Evolutionary conservation across 2,888 invertebrate species (phyloP), one percentile per base, ranked within the genome.

Genomic region (Abscondita cerata): DNA sequence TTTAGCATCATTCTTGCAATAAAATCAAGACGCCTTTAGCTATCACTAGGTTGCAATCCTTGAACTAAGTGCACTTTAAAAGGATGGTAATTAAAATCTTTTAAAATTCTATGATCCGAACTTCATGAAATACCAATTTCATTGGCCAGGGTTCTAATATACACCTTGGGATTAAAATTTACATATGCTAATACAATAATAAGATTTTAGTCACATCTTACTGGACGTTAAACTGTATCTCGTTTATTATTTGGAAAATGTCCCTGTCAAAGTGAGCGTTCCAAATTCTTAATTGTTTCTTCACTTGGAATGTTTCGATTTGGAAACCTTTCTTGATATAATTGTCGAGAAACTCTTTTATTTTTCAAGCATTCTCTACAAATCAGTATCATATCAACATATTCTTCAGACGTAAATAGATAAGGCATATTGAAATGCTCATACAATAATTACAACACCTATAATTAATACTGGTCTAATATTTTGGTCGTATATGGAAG

Each of bases 81-180:
- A 40, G 40, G 40, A 40, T 40, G 40, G n/a, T n/a, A 40, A 12
- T 13, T 40, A 40, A 12, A 13, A 5, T 40, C 40, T 40, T 40
- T 40, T 40, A 40, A 40, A 12, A 40, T 13, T n/a, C 40, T 40
- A 8, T 40, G 40, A 9, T 11, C n/a, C 5, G 13, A 40, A 40
- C 40, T 40, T 40, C 13, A 11, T 12, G n/a, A 12, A 11, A 40
- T 40, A 12, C 40, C 40, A 40, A 40, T 12, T 13, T 40, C 40
- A 12, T 40, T 13, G 13, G 40, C 40, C 11, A 40, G 6, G 13
- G 11, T n/a, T 48, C 48, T 19, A 18, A 25, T n/a, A 40, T 8
- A 16, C 13, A 25, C 48, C 9, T 48, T 48, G 9, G 48, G 13
- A 48, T 25, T 19, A 11, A 48, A 19, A 25, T 11, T 12, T 12